These are phyloP conservation scores for Keiferia lycopersicella DNA, from an alignment of 2,888 invertebrate species.

Conservation along the genomic window DNA sequence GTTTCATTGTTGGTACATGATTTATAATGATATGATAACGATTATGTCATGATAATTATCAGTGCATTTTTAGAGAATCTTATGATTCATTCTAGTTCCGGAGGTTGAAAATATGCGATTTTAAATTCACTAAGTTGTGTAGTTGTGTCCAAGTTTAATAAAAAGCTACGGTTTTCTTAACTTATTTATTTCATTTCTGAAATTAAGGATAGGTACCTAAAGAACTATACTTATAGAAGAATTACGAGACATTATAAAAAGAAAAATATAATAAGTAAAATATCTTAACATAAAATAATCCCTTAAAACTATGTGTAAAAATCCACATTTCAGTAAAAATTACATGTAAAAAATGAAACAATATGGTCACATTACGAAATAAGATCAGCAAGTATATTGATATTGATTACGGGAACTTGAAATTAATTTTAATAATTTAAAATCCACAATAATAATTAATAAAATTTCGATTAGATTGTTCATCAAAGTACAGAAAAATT, in stretches of 20 bases:
- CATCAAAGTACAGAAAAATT: constrained; percentile 7
- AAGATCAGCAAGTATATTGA: constrained; percentile 1
- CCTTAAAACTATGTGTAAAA: constrained; percentile 28
- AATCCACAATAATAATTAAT: constrained; percentile 6
- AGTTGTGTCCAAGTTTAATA: background rate
- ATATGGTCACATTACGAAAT: constrained; percentile 14
- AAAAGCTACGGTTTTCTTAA: constrained; percentile 17
- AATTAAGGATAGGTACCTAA: constrained; percentile 24
- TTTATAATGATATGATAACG: too few species aligned
- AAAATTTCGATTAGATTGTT: background rate
- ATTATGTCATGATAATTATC: too few species aligned
- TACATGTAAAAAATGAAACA: constrained; percentile 6
- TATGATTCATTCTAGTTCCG: background rate
- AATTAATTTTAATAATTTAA: constrained; percentile 1
- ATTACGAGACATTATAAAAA: constrained; percentile 28
- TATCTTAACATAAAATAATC: constrained; percentile 28
- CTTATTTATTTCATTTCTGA: constrained; percentile 14
- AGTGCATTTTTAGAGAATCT: too few species aligned
- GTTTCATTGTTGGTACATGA: too few species aligned
- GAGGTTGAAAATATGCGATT: background rate
- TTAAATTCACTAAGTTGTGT: too few species aligned
- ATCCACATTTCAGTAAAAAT: background rate
- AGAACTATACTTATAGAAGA: constrained; percentile 29
- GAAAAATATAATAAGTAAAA: constrained; percentile 22
- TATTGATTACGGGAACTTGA: constrained; percentile 1